A percentile compares a stretch with the other conserved stretches of the same genome.
Evolutionary conservation across 2,113 vertebrate species (phyloP).

Genomic region (Tiliqua scincoides): DNA sequence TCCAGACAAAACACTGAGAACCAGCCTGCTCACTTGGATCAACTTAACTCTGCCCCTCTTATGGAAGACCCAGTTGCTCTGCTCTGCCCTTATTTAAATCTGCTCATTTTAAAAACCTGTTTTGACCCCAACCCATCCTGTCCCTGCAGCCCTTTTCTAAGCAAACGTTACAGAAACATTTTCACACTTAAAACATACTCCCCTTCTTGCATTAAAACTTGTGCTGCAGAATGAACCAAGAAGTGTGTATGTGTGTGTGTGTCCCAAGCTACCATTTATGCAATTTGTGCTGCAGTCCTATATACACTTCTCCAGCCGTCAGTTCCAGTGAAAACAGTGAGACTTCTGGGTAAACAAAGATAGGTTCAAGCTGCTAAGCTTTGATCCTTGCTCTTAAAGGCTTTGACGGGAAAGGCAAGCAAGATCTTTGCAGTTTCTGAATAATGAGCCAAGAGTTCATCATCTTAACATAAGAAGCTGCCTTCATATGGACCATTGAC

Average conservation of each 20-base stretch:
- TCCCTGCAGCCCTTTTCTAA: neutral
- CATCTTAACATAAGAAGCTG: neutral
- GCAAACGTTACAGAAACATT: neutral
- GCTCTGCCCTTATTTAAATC: neutral
- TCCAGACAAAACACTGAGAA: neutral
- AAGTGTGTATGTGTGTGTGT: neutral
- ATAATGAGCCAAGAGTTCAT: neutral
- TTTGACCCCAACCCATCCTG: neutral
- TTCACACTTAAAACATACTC: neutral
- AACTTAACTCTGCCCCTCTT: neutral
- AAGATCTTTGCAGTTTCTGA: neutral
- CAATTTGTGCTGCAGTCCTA: neutral
- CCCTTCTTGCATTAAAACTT: slow-evolving; percentile 1
- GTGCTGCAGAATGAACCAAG: neutral
- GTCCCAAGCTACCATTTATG: neutral
- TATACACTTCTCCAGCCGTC: neutral
- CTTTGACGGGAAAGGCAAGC: neutral
- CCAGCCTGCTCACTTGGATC: neutral
- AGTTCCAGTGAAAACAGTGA: neutral
- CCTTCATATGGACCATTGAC: neutral
- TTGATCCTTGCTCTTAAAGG: neutral
- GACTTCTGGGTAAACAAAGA: neutral
- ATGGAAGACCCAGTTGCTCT: neutral
- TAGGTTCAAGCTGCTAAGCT: neutral
- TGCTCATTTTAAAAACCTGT: neutral